Evolutionary conservation across 2,797 vertebrate species (phyloP), one percentile per base, ranked within the genome.

Genomic region (Pipistrellus kuhlii): DNA sequence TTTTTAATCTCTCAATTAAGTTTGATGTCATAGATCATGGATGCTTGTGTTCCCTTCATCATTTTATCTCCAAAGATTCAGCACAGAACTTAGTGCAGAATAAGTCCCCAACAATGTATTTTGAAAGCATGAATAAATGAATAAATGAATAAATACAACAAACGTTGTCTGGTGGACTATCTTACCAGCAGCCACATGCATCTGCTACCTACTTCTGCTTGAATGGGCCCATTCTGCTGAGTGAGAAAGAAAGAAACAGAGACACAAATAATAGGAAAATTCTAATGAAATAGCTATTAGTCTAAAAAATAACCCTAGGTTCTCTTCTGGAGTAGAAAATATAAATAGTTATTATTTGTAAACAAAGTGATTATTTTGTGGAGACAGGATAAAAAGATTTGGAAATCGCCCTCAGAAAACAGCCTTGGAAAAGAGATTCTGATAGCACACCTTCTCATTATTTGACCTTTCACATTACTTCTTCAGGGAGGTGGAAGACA

Each of bases 221-320:
- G 51, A 91, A 21, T 18, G 53, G 55, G 51, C 30, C 38, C 20
- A 59, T 88, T 86, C 77, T 93, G 38, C 14, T 55, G 30, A 86
- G 48, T 82, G 25, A 94, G 55, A 57, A 44, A 72, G 41, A 41
- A 55, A 82, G 23, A 87, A 76, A 69, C 4, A 20, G 23, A 87
- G 81, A 69, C 4, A 20, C 0, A 6, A 35, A 48, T 13, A 32
- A 23, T 76, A 30, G 38, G 23, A n/a, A 73, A 86, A 32, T 83
- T 69, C 48, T 82, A 82, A 76, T 55, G 89, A 89, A 92, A 92
- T 90, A 85, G 84, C 81, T 85, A 85, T 85, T 51, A 95, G 51
- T 46, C 27, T 10, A 88, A 75, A 85, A 90, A 94, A 77, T 3
- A 2, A 15, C 35, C 12, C 21, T 59, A 75, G 85, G 82, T 94